Evolutionary conservation across 2,888 invertebrate species (phyloP).

Genomic region (Sinhomidia bicolor): DNA sequence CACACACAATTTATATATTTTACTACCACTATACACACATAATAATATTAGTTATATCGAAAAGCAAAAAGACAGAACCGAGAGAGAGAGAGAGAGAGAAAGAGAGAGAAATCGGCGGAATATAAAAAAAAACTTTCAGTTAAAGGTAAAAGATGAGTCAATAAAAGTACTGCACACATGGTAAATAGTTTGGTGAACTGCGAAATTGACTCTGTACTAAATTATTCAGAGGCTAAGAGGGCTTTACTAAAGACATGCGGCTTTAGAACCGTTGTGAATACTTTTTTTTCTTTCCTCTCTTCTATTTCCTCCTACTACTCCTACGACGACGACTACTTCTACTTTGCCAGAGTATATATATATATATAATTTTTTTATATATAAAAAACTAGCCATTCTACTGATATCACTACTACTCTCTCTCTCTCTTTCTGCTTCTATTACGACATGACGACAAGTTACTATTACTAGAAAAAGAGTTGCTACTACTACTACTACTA

Average conservation of each 20-base stretch:
- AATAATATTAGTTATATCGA: not conserved
- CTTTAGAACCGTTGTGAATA: constrained; percentile 69
- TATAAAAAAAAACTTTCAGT: constrained; percentile 71
- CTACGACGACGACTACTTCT: not conserved
- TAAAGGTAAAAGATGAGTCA: constrained; percentile 76
- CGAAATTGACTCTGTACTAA: constrained; percentile 80
- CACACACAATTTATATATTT: not conserved
- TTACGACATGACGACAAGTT: constrained; percentile 47
- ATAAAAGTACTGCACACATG: constrained; percentile 76
- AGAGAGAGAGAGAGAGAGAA: constrained; percentile 41
- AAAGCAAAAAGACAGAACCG: constrained; percentile 45
- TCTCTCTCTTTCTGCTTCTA: not conserved
- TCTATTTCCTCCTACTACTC: constrained; percentile 33
- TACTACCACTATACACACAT: not conserved
- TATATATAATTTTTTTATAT: no score
- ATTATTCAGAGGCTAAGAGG: constrained; percentile 79
- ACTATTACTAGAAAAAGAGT: constrained; percentile 47
- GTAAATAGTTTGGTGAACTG: constrained; percentile 80
- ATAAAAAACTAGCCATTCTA: constrained; percentile 19
- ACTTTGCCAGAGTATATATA: constrained; percentile 7
- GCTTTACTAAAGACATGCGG: constrained; percentile 74
- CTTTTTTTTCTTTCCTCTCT: constrained; percentile 54
- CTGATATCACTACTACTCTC: not conserved
- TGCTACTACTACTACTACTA: no score
- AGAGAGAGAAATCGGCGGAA: constrained; percentile 59